These are phyloP conservation scores for Channa striata DNA, from an alignment of 2,797 vertebrate species.

Conservation along the genomic window DNA sequence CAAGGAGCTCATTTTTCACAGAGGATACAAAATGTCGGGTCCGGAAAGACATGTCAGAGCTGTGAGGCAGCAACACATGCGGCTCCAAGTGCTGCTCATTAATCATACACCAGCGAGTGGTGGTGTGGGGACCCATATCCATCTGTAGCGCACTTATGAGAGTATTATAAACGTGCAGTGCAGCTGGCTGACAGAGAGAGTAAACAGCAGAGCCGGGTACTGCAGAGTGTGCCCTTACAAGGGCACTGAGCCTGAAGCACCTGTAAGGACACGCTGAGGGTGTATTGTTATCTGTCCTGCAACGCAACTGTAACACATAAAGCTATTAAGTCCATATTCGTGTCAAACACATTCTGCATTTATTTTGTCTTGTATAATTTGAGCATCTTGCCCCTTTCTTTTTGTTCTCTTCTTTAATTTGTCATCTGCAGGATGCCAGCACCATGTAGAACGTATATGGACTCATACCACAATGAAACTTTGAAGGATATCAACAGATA, in stretches of 20 bases:
- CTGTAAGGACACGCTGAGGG: conserved; percentile 60
- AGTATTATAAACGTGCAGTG: conserved; percentile 75
- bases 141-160: conserved; percentile 79
- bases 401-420: conserved; percentile 1
- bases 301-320: conserved; percentile 1
- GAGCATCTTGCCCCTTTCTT: not conserved
- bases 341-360: conserved; percentile 6
- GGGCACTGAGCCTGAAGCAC: conserved; percentile 73
- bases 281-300: conserved; percentile 50
- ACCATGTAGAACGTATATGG: not conserved
- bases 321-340: conserved; percentile 15
- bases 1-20: conserved; percentile 77
- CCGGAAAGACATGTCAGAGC: conserved; percentile 76
- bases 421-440: not conserved
- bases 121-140: conserved; percentile 63
- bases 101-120: conserved; percentile 76
- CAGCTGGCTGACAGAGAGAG: conserved; percentile 72
- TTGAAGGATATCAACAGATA: not conserved
- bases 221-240: conserved; percentile 71
- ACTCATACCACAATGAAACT: not conserved
- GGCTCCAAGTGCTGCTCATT: conserved; percentile 80
- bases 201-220: conserved; percentile 67
- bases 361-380: not conserved
- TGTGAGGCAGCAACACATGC: conserved; percentile 75
- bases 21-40: conserved; percentile 81